Percentiles rank a stretch among this genome's conserved stretches.
Conservation (phyloP, 2,888 invertebrate species). For the Himalopsyche anomala region DNA sequence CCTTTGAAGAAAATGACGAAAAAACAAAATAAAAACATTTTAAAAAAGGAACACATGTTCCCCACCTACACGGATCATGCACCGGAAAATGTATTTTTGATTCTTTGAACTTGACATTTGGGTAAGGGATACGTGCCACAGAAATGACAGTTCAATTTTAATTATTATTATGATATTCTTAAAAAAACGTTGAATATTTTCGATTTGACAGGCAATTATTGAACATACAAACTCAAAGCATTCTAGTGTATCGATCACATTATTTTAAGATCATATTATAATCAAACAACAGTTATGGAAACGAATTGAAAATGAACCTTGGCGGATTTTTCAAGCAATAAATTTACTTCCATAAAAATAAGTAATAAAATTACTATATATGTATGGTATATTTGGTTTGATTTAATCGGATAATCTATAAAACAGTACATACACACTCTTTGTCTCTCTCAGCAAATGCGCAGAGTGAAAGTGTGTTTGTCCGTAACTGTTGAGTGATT, state of each 20-base stretch:
- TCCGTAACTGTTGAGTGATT: too few species aligned
- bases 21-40: constrained; percentile 25
- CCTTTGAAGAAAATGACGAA: constrained; percentile 40
- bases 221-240: too few species aligned
- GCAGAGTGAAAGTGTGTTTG: too few species aligned
- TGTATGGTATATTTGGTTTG: too few species aligned
- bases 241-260: too few species aligned
- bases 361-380: too few species aligned
- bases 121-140: constrained; percentile 19
- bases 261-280: too few species aligned
- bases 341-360: too few species aligned
- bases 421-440: too few species aligned
- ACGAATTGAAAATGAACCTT: neutral
- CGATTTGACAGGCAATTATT: neutral
- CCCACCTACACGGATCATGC: constrained; percentile 36
- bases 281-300: too few species aligned
- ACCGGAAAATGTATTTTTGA: constrained; percentile 42
- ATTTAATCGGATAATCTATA: too few species aligned
- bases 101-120: constrained; percentile 36
- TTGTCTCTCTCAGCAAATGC: too few species aligned
- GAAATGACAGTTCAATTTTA: constrained; percentile 34
- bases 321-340: neutral
- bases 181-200: neutral
- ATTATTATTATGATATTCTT: neutral
- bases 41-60: constrained; percentile 40